Base-by-base conservation (phyloP, 2,888 invertebrate species). In the Heliothis peltigera region DNA sequence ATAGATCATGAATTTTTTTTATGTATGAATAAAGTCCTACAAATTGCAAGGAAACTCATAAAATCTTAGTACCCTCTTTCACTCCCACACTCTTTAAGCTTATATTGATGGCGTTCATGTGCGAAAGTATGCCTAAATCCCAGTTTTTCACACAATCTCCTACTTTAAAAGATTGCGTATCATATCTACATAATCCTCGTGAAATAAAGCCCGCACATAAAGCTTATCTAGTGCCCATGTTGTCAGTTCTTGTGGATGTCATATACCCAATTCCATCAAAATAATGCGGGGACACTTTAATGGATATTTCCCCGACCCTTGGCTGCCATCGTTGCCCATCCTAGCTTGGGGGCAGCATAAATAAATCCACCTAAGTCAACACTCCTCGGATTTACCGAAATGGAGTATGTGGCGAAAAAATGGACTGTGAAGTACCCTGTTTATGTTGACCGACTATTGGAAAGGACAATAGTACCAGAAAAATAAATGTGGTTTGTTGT, bases 291-390 rank as follows among this genome's bases (percentile, higher is more conserved):
- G 67, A 22, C 65, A 60, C 69, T 72, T 58, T 80, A 79, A 80
- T 80, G 81, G 78, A 80, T 61, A 79, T 70, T 72, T 60, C 51
- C 57, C 53, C 39, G n/a, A 57, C 5, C 62, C 54, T 39, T 68
- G 67, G 64, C 81, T 64, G 58, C 42, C 44, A 69, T 61, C 73
- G 65, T 25, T 67, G 72, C 69, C 39, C 56, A 72, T 69, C 76
- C 76, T 51, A 35, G 74, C 81, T 25, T 59, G 60, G 46, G 43
- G 74, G 79, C 69, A 70, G 64, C 70, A 77, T 79, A 80, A 78
- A 79, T 77, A 80, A 76, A 76, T 81, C 73, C 66, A 39, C 79
- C 81, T 81, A 79, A 81, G 72, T 79, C 79, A 79, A 80, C 80
- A 79, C 70, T 55, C 70, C 32, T 35, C 43, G 48, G 65, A 51